These are phyloP conservation scores for Nyctibius bracteatus DNA, from an alignment of 2,113 vertebrate genomes.

Conservation along the genomic window DNA sequence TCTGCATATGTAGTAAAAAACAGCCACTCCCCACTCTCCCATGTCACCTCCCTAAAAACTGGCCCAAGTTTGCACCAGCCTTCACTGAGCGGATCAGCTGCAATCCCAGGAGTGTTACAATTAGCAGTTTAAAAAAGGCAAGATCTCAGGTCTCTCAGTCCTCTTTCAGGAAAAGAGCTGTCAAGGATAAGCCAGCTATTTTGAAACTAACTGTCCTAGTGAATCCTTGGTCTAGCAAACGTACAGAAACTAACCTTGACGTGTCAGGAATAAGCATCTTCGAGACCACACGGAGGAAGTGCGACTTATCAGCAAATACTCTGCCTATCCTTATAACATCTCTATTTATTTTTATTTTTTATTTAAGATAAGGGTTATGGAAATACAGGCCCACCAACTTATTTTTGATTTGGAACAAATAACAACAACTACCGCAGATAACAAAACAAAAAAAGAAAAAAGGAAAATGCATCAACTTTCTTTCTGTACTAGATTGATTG, in stretches of 20 bases:
- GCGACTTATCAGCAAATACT: not conserved
- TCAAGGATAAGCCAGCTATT: not conserved
- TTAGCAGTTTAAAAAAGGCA: not conserved
- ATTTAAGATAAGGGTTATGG: not conserved
- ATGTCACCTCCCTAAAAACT: rapidly evolving
- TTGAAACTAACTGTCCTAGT: not conserved
- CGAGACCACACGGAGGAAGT: not conserved
- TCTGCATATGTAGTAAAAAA: not conserved
- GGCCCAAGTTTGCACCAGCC: not conserved
- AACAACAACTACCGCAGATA: not conserved
- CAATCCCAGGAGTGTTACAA: not conserved
- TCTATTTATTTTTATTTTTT: not conserved
- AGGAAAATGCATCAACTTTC: not conserved
- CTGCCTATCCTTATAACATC: not conserved
- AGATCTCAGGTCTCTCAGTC: not conserved
- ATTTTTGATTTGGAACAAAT: not conserved
- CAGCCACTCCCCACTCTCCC: not conserved
- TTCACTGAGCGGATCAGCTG: not conserved
- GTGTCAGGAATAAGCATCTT: not conserved
- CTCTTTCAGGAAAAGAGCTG: not conserved
- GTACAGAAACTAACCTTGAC: rapidly evolving
- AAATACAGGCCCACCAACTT: not conserved
- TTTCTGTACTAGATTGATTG: not conserved
- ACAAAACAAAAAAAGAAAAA: not conserved
- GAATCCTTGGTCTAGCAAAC: not conserved